Evolutionary conservation across 1,140 invertebrate genomes (phyloP).

Genomic region (Caenorhabditis remanei): DNA sequence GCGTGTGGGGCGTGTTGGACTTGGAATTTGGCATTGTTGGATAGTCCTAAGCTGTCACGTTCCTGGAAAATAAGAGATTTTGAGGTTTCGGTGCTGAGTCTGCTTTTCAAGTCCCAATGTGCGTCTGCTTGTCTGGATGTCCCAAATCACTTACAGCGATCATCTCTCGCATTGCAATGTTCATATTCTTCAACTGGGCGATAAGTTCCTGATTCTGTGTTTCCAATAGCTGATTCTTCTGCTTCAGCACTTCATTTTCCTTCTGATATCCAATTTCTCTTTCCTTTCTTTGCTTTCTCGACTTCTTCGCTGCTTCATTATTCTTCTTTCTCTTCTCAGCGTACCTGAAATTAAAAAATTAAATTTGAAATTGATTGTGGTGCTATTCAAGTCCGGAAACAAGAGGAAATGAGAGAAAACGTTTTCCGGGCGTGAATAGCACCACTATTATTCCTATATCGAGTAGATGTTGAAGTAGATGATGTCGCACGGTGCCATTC

Average conservation of each 20-base stretch:
- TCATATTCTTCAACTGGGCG: neutral
- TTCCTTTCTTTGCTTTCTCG: neutral
- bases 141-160: too few species aligned
- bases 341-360: neutral
- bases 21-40: too few species aligned
- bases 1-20: neutral
- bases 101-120: too few species aligned
- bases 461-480: too few species aligned
- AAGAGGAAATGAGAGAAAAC: too few species aligned
- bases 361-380: neutral
- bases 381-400: neutral
- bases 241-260: neutral
- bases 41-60: too few species aligned
- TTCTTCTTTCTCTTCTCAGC: constrained; percentile 11
- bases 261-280: neutral
- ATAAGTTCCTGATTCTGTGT: neutral
- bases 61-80: too few species aligned
- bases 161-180: too few species aligned
- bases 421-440: neutral
- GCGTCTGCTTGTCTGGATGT: too few species aligned
- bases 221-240: neutral
- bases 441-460: too few species aligned
- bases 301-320: constrained; percentile 25
- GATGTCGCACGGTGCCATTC: too few species aligned
- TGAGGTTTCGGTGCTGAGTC: too few species aligned